phyloP scores from a whole-genome alignment of 1,140 invertebrate species.

The Tetramorium parvispinum region DNA sequence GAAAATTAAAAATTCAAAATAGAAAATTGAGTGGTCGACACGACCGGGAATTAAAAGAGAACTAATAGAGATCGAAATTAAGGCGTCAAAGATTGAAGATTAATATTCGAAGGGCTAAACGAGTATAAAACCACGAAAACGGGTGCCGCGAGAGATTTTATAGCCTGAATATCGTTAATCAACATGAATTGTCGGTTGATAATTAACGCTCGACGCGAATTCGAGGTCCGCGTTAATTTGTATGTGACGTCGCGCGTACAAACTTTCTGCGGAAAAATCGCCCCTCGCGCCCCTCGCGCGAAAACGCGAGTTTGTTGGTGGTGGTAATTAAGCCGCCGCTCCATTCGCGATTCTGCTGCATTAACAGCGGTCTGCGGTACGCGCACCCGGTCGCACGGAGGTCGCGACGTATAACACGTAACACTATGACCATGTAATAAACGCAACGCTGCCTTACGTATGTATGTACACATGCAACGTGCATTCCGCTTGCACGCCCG shows the following conservation, averaged over 20 bases:
- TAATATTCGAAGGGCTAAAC: neutral
- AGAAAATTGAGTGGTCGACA: neutral
- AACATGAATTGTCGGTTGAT: neutral
- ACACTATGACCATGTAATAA: slow-evolving; percentile 15
- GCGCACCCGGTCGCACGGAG: neutral
- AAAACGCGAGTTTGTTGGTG: neutral
- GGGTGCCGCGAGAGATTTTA: neutral
- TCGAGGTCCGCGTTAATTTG: neutral
- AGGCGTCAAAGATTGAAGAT: neutral
- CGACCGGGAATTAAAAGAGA: neutral
- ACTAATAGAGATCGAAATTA: neutral
- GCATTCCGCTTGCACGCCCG: slow-evolving; percentile 5
- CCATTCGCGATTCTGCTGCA: slow-evolving; percentile 37
- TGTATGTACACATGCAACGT: neutral
- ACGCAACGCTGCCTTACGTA: slow-evolving; percentile 22
- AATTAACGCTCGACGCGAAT: neutral
- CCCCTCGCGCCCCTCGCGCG: neutral
- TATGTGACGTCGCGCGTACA: neutral
- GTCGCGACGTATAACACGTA: neutral
- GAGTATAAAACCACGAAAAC: neutral
- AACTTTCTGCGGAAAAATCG: neutral
- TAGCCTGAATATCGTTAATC: neutral
- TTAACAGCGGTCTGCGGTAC: slow-evolving; percentile 26
- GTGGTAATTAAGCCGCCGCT: slow-evolving; percentile 33
- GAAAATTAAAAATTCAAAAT: neutral